Evolutionary conservation across 2,113 vertebrate species (phyloP), one percentile per base, ranked within the genome.

Genomic region (Sorex fumeus): DNA sequence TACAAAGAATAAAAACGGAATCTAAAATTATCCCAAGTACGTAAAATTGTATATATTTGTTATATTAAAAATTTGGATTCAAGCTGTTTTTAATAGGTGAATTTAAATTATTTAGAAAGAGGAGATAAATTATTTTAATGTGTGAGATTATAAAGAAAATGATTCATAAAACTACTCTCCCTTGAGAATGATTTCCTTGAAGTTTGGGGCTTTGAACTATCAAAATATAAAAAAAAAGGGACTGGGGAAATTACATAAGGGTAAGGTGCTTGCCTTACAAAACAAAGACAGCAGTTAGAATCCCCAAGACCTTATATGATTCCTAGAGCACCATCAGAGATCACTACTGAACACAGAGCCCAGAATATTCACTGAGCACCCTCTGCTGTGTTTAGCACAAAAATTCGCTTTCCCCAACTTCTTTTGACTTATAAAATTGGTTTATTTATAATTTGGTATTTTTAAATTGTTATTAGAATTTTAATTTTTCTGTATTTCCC

Each of bases 381-480:
- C 5, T 7, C 47, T 50, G 47, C 47, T 50, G 13, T 50, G 13
- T 19, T 60, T 60, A 60, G 21, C 57, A 19, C 57, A 60, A 60
- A 60, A 60, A 19, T 23, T 19, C 8, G 18, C 3, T 16, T 21
- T 8, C 57, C 5, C 57, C 57, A 7, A 40, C 40, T 40, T 53
- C 18, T 60, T 60, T 60, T 60, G 18, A 60, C 21, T 53, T 53
- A 60, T 23, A 60, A 60, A 60, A 86, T 4, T 93, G 85, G 70
- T 96, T 95, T 96, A 94, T 96, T 96, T 93, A 95, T 92, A 96
- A 86, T 83, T 91, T 94, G 71, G 93, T 95, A 72, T 80, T 87
- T 92, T 94, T 25, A 94, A 95, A 87, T 81, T 93, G 72, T 94
- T 89, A 77, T 90, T 95, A 80, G 94, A 94, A 86, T 86, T 83